A percentile compares a stretch with the other conserved stretches of the same genome.
phyloP scores from a whole-genome alignment of 1,140 invertebrate species.

The Anagrus nilaparvatae region DNA sequence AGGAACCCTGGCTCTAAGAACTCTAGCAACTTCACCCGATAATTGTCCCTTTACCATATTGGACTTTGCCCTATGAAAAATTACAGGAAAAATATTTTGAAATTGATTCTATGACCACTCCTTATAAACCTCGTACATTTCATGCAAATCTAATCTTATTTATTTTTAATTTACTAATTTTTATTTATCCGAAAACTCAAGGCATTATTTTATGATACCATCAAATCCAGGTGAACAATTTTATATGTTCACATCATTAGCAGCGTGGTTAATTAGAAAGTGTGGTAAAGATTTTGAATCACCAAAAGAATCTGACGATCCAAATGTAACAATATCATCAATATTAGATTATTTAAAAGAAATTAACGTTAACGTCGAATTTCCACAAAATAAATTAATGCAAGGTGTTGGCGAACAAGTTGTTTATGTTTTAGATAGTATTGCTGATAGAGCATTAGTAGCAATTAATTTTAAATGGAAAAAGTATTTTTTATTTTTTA shows the following conservation, averaged over 20 bases:
- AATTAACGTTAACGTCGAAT: constrained; percentile 66
- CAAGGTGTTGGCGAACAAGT: constrained; percentile 82
- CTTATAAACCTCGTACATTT: too few species aligned
- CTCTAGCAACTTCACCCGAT: too few species aligned
- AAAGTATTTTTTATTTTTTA: constrained; percentile 40
- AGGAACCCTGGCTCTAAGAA: too few species aligned
- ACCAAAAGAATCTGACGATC: constrained; percentile 90
- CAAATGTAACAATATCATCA: constrained; percentile 76
- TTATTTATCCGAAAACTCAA: too few species aligned
- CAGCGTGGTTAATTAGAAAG: constrained; percentile 86
- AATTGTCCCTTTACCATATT: too few species aligned
- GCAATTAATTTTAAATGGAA: constrained; percentile 51
- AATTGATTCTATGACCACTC: too few species aligned
- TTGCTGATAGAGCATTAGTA: constrained; percentile 71
- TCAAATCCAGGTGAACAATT: constrained; percentile 96
- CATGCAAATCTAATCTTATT: too few species aligned
- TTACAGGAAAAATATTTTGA: too few species aligned
- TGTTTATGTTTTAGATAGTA: constrained; percentile 67
- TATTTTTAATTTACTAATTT: too few species aligned
- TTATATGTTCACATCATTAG: constrained; percentile 80
- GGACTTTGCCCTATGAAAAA: too few species aligned
- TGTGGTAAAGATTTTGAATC: constrained; percentile 71
- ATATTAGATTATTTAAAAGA: constrained; percentile 70
- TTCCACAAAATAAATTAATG: constrained; percentile 82
- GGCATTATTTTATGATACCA: constrained; percentile 85